These are phyloP conservation scores for Cyprinodon tularosa DNA, from an alignment of 2,113 vertebrate genomes.

Conservation along the genomic window DNA sequence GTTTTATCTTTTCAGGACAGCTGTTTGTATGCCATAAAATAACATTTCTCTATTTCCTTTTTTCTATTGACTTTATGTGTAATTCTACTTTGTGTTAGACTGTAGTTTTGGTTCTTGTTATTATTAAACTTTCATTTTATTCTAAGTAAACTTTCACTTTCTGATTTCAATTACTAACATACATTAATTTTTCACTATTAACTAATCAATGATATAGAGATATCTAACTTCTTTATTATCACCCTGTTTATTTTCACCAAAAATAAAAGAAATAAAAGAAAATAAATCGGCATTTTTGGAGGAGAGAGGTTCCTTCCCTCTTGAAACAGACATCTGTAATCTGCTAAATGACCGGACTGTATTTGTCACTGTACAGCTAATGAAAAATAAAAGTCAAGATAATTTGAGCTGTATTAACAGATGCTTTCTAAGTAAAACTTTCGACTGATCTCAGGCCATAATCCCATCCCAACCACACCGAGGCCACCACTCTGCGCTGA, in stretches of 20 bases:
- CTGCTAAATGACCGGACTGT: constrained; percentile 36
- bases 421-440: constrained; percentile 66
- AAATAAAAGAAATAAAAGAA: background rate
- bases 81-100: too few species aligned
- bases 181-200: too few species aligned
- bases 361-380: constrained; percentile 49
- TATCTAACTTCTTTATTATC: too few species aligned
- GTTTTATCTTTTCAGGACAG: background rate
- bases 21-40: too few species aligned
- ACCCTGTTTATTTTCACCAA: too few species aligned
- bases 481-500: constrained; percentile 47
- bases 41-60: too few species aligned
- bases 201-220: too few species aligned
- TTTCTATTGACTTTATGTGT: too few species aligned
- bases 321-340: constrained; percentile 5
- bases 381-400: constrained; percentile 49
- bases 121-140: too few species aligned
- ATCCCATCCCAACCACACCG: constrained; percentile 45
- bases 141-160: too few species aligned
- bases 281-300: background rate
- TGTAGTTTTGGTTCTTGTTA: too few species aligned
- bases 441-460: constrained; percentile 58
- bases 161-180: too few species aligned
- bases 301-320: background rate
- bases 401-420: constrained; percentile 57